These are phyloP conservation scores for Sitta europaea DNA, from an alignment of 2,113 vertebrate species.

Conservation along the genomic window DNA sequence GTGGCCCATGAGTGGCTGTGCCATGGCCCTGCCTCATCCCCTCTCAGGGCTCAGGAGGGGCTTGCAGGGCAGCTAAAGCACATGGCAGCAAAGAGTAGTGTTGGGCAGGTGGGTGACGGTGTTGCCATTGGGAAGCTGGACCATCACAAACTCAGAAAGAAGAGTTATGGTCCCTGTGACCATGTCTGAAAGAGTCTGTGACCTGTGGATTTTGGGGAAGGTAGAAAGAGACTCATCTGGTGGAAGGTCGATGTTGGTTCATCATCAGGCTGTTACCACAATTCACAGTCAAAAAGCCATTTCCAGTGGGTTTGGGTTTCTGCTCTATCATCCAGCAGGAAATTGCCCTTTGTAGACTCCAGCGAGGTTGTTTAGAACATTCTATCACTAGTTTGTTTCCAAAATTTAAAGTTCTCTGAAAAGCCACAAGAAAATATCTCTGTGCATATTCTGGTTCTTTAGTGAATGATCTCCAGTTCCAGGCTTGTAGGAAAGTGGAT, in stretches of 20 bases:
- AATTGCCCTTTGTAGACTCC: not conserved
- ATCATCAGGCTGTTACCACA: fast-evolving
- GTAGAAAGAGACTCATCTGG: not conserved
- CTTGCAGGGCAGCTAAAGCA: not conserved
- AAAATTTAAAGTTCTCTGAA: not conserved
- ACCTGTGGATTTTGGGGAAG: not conserved
- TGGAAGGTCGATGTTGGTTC: not conserved
- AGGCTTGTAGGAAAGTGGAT: not conserved
- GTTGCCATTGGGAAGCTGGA: fast-evolving
- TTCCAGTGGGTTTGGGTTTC: not conserved
- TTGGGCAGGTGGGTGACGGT: too few species aligned
- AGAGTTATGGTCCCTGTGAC: fast-evolving
- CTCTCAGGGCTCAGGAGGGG: fast-evolving
- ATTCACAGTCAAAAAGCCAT: not conserved
- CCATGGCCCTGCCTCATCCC: not conserved
- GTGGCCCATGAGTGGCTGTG: not conserved
- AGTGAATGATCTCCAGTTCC: not conserved
- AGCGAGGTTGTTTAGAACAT: fast-evolving
- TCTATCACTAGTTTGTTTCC: not conserved
- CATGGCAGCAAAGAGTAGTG: fast-evolving
- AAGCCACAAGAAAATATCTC: not conserved
- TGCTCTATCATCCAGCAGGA: not conserved
- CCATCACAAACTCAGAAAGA: fast-evolving
- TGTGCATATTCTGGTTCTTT: not conserved
- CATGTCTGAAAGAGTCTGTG: fast-evolving